Evolutionary conservation across 2,888 invertebrate species (phyloP).

Genomic region (Agapostemon virescens): DNA sequence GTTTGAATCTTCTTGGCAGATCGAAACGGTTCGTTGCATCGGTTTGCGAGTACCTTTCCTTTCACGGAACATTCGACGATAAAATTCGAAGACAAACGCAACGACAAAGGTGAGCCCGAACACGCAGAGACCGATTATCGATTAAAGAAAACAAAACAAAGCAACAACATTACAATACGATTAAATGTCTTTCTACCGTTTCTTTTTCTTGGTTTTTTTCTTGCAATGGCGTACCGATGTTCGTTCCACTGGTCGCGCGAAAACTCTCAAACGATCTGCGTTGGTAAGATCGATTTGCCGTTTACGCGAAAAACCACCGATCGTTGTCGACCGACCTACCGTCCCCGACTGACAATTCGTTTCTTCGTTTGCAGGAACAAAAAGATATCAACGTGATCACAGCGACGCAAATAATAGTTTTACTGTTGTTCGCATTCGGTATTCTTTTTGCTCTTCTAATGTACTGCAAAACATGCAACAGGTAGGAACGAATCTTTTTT

Average conservation of each 20-base stretch:
- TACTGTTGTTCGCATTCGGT: conserved; percentile 58
- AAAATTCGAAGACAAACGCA: not conserved
- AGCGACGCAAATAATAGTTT: conserved; percentile 60
- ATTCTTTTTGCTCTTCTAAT: conserved; percentile 59
- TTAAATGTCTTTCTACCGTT: conserved; percentile 5
- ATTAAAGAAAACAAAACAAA: not conserved
- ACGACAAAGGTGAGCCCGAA: conserved; percentile 16
- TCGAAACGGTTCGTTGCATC: not conserved
- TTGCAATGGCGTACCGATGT: not conserved
- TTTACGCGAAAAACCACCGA: not conserved
- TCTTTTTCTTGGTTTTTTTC: too few relatives aligned
- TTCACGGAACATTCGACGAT: not conserved
- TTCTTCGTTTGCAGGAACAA: conserved; percentile 48
- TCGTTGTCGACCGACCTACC: not conserved
- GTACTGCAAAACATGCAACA: conserved; percentile 62
- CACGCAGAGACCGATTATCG: not conserved
- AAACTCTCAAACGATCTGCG: not conserved
- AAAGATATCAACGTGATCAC: conserved; percentile 49
- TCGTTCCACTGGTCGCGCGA: conserved; percentile 1
- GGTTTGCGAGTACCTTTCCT: too few relatives aligned
- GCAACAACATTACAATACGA: not conserved
- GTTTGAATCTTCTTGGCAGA: conserved; percentile 2
- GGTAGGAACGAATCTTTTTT: conserved; percentile 44
- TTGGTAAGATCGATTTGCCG: conserved; percentile 38
- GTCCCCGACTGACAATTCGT: not conserved